Evolutionary conservation across 2,888 invertebrate species (phyloP), one percentile per base, ranked within the genome.

Genomic region (Adelphocoris suturalis): DNA sequence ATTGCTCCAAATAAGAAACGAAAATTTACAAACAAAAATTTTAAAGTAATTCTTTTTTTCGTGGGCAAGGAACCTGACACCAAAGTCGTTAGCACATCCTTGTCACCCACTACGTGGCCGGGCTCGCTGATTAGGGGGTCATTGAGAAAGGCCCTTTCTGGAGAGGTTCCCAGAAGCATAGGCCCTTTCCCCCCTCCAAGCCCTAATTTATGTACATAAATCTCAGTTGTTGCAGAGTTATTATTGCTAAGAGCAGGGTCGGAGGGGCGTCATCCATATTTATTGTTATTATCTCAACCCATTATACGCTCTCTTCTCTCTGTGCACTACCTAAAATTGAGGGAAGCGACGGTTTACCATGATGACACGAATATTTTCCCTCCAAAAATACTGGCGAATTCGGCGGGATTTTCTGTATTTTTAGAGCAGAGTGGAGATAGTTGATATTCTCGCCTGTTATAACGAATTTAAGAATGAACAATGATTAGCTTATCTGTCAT

Each of bases 221-320:
- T 86, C 86, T 86, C 47, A 37, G 86, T 76, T 75, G 68, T 68
- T 86, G 86, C 68, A 75, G 76, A 86, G 76, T 86, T 86, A 76
- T 86, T 76, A 75, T 76, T 76, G 68, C 86, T 48, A 76, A 76
- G 75, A 75, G 86, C 48, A n/a, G 75, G 86, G 46, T 76, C 47
- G 75, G 16, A 16, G 68, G 57, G 85, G 23, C 68, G 76, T 86
- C 86, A 86, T 86, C 76, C 86, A 86, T 86, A 86, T 86, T 86
- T 86, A 86, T 86, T 76, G 86, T 75, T 86, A 86, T 85, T 85
- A 85, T 85, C 85, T 85, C 85, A 37, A 61, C 85, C 85, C 61
- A 85, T 85, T 85, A 85, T 85, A 85, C 85, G 57, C 85, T 61
- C 85, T 61, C 61, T 85, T 46, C 28, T 37, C 61, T 28, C 28